These are phyloP conservation scores for Hypanus sabinus DNA, from an alignment of 2,113 vertebrate genomes.

Conservation along the genomic window DNA sequence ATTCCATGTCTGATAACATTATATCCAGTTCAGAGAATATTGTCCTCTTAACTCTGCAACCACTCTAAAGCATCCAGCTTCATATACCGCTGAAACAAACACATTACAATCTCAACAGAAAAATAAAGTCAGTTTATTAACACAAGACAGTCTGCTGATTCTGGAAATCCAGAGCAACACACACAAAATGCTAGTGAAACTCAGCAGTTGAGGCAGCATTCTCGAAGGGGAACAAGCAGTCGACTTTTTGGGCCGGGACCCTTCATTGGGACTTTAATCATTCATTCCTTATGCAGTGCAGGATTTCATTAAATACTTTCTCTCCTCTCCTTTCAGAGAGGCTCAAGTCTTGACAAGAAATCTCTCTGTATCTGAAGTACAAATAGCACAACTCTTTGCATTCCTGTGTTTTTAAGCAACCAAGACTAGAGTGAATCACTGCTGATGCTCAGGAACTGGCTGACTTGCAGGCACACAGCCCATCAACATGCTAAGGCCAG, in stretches of 20 bases:
- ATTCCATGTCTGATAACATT: neutral
- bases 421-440: constrained; percentile 52
- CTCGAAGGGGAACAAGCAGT: too few species aligned
- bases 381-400: neutral
- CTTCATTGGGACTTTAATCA: too few species aligned
- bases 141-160: too few species aligned
- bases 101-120: neutral
- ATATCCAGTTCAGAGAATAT: constrained; percentile 6
- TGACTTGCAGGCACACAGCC: constrained; percentile 50
- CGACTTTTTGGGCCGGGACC: too few species aligned
- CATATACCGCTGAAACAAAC: neutral
- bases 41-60: neutral
- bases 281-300: neutral
- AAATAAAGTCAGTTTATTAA: neutral
- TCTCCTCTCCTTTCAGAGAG: neutral
- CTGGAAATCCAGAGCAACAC: too few species aligned
- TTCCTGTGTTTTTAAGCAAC: constrained; percentile 42
- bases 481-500: constrained; percentile 50
- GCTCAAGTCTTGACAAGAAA: neutral
- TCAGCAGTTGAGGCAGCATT: too few species aligned
- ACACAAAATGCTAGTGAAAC: too few species aligned
- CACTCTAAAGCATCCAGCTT: neutral
- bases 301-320: neutral
- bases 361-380: neutral
- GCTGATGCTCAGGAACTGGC: constrained; percentile 50